Evolutionary conservation across 2,113 vertebrate species (phyloP).

Genomic region (Rhinoderma darwinii): DNA sequence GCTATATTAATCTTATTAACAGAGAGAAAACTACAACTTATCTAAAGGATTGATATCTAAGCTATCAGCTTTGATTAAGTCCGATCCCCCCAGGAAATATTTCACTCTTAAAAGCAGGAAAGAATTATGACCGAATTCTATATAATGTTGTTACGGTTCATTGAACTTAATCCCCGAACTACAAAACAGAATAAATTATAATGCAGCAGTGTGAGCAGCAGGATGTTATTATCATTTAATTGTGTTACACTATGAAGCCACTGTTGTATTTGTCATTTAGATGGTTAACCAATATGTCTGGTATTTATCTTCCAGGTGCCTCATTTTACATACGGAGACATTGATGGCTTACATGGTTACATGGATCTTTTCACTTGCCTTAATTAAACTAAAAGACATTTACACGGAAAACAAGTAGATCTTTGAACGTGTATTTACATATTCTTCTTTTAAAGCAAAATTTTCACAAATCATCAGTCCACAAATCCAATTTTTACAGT

Average conservation of each 20-base stretch:
- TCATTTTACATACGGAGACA: not conserved
- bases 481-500: too few relatives aligned
- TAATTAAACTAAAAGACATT: not conserved
- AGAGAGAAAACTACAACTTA: not conserved
- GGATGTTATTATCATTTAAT: slow-evolving; percentile 20
- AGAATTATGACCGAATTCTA: slow-evolving; percentile 16
- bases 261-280: slow-evolving; percentile 22
- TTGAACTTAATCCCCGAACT: slow-evolving; percentile 15
- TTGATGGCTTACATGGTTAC: not conserved
- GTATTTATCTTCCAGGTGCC: not conserved
- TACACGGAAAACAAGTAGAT: not conserved
- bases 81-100: not conserved
- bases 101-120: slow-evolving; percentile 4
- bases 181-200: slow-evolving; percentile 1
- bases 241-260: not conserved
- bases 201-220: not conserved
- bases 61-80: not conserved
- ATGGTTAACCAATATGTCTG: slow-evolving; percentile 33
- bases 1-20: not conserved
- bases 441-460: not conserved
- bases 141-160: not conserved
- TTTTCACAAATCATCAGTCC: not conserved
- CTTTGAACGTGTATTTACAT: not conserved
- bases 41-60: not conserved
- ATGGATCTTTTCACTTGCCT: not conserved